Evolutionary conservation across 2,888 invertebrate genomes (phyloP).

Genomic region (Dioctria rufipes): DNA sequence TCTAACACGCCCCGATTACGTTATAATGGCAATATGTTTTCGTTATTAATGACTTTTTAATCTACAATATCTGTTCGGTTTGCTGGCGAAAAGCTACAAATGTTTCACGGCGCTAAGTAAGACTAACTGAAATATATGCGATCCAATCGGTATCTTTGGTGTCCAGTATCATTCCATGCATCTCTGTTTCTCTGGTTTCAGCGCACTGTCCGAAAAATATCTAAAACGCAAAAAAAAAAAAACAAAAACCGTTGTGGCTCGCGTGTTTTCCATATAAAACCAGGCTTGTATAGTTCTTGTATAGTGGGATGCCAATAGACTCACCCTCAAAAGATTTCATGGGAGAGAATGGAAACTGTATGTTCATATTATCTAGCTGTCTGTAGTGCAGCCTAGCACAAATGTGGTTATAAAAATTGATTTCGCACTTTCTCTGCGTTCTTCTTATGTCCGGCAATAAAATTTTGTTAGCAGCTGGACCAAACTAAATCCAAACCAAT

Average conservation of each 20-base stretch:
- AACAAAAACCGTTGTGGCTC: background rate
- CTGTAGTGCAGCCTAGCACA: background rate
- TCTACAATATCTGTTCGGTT: background rate
- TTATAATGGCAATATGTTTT: background rate
- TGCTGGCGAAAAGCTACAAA: constrained; percentile 25
- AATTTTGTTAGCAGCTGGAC: constrained; percentile 8
- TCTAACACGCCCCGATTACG: background rate
- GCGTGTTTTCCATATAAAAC: background rate
- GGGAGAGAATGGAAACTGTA: background rate
- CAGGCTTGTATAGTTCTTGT: background rate
- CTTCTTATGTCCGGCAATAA: background rate
- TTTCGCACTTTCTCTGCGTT: background rate
- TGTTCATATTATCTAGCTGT: no score
- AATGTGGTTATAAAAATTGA: constrained; percentile 31
- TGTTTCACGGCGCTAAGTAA: constrained; percentile 18
- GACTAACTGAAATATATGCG: constrained; percentile 23
- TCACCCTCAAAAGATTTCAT: background rate
- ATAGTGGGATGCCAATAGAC: background rate
- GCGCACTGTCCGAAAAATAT: constrained; percentile 8
- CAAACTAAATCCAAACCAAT: background rate
- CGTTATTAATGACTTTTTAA: background rate
- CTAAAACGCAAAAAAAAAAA: no score
- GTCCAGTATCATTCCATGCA: background rate
- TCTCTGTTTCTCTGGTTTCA: background rate
- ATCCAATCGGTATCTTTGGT: background rate